These are phyloP conservation scores for Leptodactylus fuscus DNA, from an alignment of 2,113 vertebrate genomes.

Conservation along the genomic window DNA sequence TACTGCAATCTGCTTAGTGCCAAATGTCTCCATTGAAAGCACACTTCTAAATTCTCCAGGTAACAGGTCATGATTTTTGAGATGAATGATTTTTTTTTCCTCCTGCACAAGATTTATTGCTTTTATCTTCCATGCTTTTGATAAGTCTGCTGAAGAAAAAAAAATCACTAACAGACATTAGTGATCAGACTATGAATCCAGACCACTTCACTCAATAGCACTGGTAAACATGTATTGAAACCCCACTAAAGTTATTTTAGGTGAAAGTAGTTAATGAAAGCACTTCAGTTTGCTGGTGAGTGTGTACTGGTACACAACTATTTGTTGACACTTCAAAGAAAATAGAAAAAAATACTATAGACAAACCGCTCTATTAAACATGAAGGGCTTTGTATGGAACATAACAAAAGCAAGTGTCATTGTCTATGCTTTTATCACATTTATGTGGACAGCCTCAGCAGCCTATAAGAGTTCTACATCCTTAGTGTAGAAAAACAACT, in stretches of 20 bases:
- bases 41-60: no score
- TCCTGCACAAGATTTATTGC: neutral
- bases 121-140: neutral
- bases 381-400: neutral
- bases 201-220: neutral
- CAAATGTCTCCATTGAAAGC: neutral
- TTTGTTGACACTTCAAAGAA: neutral
- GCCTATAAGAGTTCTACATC: neutral
- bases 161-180: no score
- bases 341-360: neutral
- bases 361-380: neutral
- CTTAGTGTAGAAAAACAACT: neutral
- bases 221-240: neutral
- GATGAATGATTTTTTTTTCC: neutral
- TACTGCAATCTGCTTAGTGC: neutral
- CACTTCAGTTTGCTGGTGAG: slow-evolving; percentile 5
- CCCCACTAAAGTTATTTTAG: neutral
- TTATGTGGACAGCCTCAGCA: neutral
- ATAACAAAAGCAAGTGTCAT: neutral
- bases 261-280: neutral
- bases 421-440: no score
- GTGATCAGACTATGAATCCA: neutral
- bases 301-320: no score
- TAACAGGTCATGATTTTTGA: neutral
- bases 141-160: neutral